Evolutionary conservation across 2,888 invertebrate species (phyloP).

Genomic region (Hypselothyrea guttata): DNA sequence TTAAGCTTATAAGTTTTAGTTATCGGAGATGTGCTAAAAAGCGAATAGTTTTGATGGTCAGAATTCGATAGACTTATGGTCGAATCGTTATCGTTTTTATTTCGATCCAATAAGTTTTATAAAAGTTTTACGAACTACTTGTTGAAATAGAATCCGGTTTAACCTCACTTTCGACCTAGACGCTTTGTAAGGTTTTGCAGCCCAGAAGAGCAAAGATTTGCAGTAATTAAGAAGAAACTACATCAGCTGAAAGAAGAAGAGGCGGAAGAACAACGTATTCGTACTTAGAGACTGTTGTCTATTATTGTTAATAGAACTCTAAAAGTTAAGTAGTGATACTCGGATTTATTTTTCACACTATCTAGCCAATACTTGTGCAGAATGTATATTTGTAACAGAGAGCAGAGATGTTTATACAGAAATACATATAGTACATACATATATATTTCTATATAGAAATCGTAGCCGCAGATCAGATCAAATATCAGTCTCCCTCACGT

Average conservation of each 20-base stretch:
- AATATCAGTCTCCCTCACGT: constrained; percentile 39
- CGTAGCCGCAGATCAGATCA: constrained; percentile 47
- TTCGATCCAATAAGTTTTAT: no score
- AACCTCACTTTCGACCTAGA: no score
- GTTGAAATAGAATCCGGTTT: no score
- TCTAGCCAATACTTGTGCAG: constrained; percentile 25
- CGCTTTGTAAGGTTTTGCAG: no score
- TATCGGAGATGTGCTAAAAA: no score
- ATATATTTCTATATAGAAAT: constrained; percentile 52
- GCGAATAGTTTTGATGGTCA: no score
- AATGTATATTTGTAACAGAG: constrained; percentile 15
- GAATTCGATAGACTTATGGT: no score
- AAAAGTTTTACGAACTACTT: no score
- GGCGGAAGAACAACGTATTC: constrained; percentile 73
- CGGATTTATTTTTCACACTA: constrained; percentile 74
- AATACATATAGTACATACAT: constrained; percentile 25
- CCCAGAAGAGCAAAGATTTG: constrained; percentile 1
- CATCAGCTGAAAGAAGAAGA: constrained; percentile 7
- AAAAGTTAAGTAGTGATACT: constrained; percentile 75
- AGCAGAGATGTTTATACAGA: constrained; percentile 33
- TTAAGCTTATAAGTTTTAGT: no score
- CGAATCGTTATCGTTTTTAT: no score
- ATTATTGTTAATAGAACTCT: constrained; percentile 75
- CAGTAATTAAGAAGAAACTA: not conserved
- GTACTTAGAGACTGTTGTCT: constrained; percentile 78